A percentile compares a stretch with the other conserved stretches of the same genome.
Evolutionary conservation across 1,140 invertebrate species (phyloP).

Genomic region (Drosophila nebulosa): DNA sequence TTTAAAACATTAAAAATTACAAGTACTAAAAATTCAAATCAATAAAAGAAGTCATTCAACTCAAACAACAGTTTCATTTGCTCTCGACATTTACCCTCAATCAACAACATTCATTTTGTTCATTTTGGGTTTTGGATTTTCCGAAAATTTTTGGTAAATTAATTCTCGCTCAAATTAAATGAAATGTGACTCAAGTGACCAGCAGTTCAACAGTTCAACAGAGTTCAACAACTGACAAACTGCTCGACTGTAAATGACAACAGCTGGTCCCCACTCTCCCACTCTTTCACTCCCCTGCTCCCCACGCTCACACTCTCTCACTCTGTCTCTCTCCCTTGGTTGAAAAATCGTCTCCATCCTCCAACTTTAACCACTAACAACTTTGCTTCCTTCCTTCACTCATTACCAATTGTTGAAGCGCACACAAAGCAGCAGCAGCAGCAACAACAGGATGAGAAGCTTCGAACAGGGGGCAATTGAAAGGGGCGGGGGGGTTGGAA

Average conservation of each 20-base stretch:
- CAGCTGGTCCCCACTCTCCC: slow-evolving; percentile 52
- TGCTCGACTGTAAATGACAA: slow-evolving; percentile 63
- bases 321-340: slow-evolving; percentile 11
- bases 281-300: not conserved
- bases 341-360: slow-evolving; percentile 1
- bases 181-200: slow-evolving; percentile 59
- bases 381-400: slow-evolving; percentile 42
- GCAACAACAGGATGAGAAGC: not conserved
- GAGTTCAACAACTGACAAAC: slow-evolving; percentile 54
- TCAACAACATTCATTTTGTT: not conserved
- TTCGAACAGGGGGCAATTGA: not conserved
- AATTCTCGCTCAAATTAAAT: slow-evolving; percentile 64
- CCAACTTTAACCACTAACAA: slow-evolving; percentile 27
- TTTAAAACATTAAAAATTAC: too few relatives aligned
- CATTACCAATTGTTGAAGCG: slow-evolving; percentile 77
- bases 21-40: not conserved
- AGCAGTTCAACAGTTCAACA: slow-evolving; percentile 39
- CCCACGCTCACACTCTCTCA: slow-evolving; percentile 20
- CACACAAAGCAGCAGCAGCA: slow-evolving; percentile 29
- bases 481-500: not conserved
- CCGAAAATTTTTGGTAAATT: slow-evolving; percentile 47
- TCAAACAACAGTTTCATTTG: not conserved
- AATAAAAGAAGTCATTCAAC: not conserved
- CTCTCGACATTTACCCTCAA: not conserved
- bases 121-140: not conserved